A percentile compares a stretch with the other conserved stretches of the same genome.
Evolutionary conservation across 2,797 vertebrate species (phyloP).

Genomic region (Leptodactylus fallax): DNA sequence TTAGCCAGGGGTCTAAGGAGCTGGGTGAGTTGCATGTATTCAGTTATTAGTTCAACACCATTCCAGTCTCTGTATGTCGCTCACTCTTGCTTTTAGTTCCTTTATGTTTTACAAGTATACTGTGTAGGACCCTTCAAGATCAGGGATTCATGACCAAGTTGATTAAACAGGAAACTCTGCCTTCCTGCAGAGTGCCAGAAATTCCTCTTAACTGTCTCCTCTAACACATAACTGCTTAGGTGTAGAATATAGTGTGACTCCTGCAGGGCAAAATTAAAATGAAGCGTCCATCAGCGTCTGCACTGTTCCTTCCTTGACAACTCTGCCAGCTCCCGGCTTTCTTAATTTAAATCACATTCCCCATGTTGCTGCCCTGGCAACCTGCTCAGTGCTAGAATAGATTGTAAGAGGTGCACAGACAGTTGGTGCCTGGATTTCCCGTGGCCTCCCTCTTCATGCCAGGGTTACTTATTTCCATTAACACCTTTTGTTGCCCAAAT

Average conservation of each 20-base stretch:
- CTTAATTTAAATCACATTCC: conserved; percentile 60
- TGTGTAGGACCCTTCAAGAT: conserved; percentile 17
- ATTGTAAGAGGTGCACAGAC: conserved; percentile 52
- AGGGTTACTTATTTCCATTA: conserved; percentile 55
- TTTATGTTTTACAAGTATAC: conserved; percentile 1
- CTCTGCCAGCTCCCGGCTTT: conserved; percentile 54
- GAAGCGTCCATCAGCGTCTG: conserved; percentile 39
- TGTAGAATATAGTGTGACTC: conserved; percentile 32
- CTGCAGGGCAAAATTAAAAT: conserved; percentile 37
- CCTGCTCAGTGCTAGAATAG: conserved; percentile 44
- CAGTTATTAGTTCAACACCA: background rate
- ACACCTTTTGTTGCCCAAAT: conserved; percentile 59
- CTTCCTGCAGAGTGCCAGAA: conserved; percentile 46
- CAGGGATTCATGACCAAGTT: conserved; percentile 48
- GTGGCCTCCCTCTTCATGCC: conserved; percentile 52
- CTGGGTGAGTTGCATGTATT: conserved; percentile 78
- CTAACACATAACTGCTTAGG: conserved; percentile 34
- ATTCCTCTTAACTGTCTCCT: conserved; percentile 61
- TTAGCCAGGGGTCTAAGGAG: conserved; percentile 88
- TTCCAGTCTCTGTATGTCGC: background rate
- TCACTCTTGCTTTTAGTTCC: background rate
- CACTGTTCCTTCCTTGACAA: conserved; percentile 56
- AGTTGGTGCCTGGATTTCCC: conserved; percentile 43
- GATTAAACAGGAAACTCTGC: conserved; percentile 55
- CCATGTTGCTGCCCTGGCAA: conserved; percentile 56